A percentile compares a stretch with the other conserved stretches of the same genome.
phyloP scores from a whole-genome alignment of 2,888 invertebrate genomes.

The Diploptera punctata region DNA sequence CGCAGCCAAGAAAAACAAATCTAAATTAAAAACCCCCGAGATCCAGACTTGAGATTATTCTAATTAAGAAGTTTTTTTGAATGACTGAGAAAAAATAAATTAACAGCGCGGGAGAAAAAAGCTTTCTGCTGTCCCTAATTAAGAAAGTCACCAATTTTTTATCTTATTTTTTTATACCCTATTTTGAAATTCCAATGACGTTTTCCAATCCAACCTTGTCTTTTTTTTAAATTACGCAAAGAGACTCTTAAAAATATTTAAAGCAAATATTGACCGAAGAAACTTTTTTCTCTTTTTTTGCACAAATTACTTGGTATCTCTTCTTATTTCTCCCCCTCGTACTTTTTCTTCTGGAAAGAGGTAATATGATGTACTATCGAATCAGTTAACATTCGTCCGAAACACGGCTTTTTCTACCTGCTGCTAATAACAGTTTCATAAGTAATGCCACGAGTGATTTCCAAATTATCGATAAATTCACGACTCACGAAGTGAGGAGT shows the following conservation, averaged over 20 bases:
- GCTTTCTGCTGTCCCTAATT: conserved; percentile 26
- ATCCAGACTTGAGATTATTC: conserved; percentile 5
- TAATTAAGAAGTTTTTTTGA: conserved; percentile 23
- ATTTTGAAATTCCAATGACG: conserved; percentile 26
- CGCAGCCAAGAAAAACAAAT: not conserved
- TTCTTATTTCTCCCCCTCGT: not conserved
- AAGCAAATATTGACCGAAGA: conserved; percentile 33
- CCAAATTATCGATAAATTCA: too few relatives aligned
- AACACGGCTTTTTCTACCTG: too few relatives aligned
- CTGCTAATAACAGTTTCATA: too few relatives aligned
- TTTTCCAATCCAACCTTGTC: not conserved
- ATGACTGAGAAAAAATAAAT: conserved; percentile 26
- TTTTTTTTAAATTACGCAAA: conserved; percentile 24
- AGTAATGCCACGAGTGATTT: too few relatives aligned
- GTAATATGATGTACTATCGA: not conserved
- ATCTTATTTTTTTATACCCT: not conserved
- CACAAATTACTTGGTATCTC: conserved; percentile 5
- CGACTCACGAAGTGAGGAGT: too few relatives aligned
- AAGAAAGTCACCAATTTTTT: conserved; percentile 30
- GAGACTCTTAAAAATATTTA: conserved; percentile 31
- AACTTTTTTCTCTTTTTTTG: conserved; percentile 29
- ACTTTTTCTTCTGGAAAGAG: not conserved
- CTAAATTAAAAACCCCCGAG: not conserved
- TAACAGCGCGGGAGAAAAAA: conserved; percentile 21
- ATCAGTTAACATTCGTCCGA: not conserved